Percentiles rank a stretch among this genome's conserved stretches.
Conservation (phyloP, 2,113 vertebrate species). For the Maylandia zebra region DNA sequence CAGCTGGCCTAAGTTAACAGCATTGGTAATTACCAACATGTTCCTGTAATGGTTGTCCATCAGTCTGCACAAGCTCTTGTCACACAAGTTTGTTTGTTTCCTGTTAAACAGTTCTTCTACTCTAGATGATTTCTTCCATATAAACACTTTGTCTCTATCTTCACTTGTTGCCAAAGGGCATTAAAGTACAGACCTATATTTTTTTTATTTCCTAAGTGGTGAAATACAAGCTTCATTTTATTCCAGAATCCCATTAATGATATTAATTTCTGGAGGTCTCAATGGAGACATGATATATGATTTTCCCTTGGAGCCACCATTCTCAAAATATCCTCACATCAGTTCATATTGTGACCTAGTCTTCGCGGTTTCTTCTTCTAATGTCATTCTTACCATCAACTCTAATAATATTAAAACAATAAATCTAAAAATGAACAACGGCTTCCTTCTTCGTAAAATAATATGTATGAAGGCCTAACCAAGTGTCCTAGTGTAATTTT, state of each 20-base stretch:
- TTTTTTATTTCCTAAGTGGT: not conserved
- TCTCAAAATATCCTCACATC: not conserved
- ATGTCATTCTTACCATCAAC: not conserved
- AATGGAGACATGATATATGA: not conserved
- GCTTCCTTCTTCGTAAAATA: not conserved
- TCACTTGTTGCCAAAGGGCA: not conserved
- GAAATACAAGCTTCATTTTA: not conserved
- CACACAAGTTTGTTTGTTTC: not conserved
- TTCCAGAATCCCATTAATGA: not conserved
- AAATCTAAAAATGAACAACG: not conserved
- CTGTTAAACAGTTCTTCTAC: not conserved
- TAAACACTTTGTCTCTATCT: not conserved
- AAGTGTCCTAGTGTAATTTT: not conserved
- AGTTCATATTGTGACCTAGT: not conserved
- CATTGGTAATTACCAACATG: not conserved
- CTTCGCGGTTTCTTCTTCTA: not conserved
- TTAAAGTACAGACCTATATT: not conserved
- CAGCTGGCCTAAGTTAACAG: not conserved
- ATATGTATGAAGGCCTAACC: not conserved
- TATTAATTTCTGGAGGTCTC: not conserved
- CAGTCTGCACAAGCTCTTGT: not conserved
- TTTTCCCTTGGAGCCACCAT: not conserved
- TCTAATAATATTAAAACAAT: not conserved
- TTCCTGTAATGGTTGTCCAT: not conserved
- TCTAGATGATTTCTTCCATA: not conserved